A percentile compares a stretch with the other conserved stretches of the same genome.
Conservation (phyloP, 2,888 invertebrate species). For the Hermaeophaga mercurialis region DNA sequence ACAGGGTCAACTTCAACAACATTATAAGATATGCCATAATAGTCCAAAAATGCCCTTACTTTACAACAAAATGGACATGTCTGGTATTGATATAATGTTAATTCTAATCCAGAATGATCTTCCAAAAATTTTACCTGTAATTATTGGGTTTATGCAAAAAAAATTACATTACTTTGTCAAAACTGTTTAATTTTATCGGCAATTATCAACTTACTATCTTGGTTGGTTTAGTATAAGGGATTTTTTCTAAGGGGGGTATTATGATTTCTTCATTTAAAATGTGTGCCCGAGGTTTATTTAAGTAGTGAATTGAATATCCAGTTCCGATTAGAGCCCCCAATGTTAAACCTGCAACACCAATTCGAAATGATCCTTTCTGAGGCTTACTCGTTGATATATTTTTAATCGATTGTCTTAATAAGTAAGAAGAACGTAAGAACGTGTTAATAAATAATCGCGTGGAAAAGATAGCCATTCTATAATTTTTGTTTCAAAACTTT, state of each 20-base stretch:
- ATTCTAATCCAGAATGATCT: slow-evolving; percentile 72
- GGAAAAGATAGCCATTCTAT: slow-evolving; percentile 9
- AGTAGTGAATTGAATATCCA: slow-evolving; percentile 59
- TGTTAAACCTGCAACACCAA: slow-evolving; percentile 54
- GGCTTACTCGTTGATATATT: slow-evolving; percentile 27
- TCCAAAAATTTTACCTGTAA: slow-evolving; percentile 68
- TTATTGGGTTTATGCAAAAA: slow-evolving; percentile 32
- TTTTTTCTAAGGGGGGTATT: slow-evolving; percentile 49
- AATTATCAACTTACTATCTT: slow-evolving; percentile 54
- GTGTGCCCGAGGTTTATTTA: slow-evolving; percentile 56
- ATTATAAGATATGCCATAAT: slow-evolving; percentile 90
- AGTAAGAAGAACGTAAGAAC: background rate
- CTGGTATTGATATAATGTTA: slow-evolving; percentile 94
- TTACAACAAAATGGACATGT: slow-evolving; percentile 99
- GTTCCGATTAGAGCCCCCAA: slow-evolving; percentile 58
- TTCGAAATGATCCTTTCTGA: slow-evolving; percentile 44
- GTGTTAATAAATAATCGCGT: background rate
- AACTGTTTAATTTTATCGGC: no score
- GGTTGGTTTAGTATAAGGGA: slow-evolving; percentile 58
- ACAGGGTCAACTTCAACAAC: slow-evolving; percentile 98
- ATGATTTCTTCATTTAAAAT: slow-evolving; percentile 57
- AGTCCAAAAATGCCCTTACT: slow-evolving; percentile 88
- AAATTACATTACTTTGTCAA: background rate
- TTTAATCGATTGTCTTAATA: slow-evolving; percentile 3
- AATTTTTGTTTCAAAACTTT: slow-evolving; percentile 10